Base-by-base conservation (phyloP, 2,113 vertebrate species). In the Pluvialis apricaria region DNA sequence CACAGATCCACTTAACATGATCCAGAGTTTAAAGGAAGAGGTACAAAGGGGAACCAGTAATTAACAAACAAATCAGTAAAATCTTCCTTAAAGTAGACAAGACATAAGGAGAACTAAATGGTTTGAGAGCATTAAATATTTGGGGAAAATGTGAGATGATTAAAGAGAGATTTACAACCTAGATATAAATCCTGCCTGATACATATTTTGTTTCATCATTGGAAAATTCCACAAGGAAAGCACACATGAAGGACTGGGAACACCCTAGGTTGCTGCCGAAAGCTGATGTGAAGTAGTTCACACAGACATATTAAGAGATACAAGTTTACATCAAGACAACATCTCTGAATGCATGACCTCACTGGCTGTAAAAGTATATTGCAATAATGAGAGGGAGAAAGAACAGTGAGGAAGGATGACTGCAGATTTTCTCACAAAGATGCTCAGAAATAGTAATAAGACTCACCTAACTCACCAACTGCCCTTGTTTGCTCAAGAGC, bases 321-420 rank as follows among this genome's bases (percentile, higher is more conserved):
- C 21, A 55, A 54, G 71, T 70, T 83, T 62, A 78, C 49, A 85
- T 47, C 55, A 72, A 93, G 86, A 82, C 79, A 94, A 62, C 44
- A 89, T 80, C 94, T 87, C 89, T 58, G 70, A 93, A 66, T 6
- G 40, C 36, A 72, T 96, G 84, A 95, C 32, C 77, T 92, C 94
- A 94, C 65, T 80, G 54, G 15, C 70, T 79, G 13, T 82, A 62
- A 92, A 88, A 72, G 25, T 5, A n/a, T 18, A 89, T 44, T 92
- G 81, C 73, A 96, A 82, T 45, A 87, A 49, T 1, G 0, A 78
- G 61, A 88, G 38, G 38, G 14, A 88, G 34, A 34, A 71, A 78
- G 54, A 92, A 44, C 64, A 45, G 36, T 9, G 51, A 92, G 80
- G 86, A 91, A 84, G 57, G 22, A 70, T 47, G 58, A 58, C 51